Evolutionary conservation across 1,140 invertebrate species (phyloP).

Genomic region (Dendroctonus ponderosae): DNA sequence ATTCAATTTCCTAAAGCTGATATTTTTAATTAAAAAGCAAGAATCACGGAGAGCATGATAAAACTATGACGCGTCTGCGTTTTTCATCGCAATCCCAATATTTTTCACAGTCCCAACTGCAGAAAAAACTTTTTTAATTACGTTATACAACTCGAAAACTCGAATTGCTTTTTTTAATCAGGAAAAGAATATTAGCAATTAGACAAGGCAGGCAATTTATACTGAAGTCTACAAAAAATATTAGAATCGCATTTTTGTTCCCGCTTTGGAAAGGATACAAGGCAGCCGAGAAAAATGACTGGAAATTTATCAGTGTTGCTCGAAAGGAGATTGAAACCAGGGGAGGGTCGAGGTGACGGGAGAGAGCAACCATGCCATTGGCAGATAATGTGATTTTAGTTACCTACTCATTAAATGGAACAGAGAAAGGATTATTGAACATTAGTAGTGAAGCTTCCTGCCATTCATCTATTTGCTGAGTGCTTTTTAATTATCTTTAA

Average conservation of each 20-base stretch:
- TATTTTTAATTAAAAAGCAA: too few relatives aligned
- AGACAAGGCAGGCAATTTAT: constrained; percentile 45
- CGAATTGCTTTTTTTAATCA: constrained; percentile 28
- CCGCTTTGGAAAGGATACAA: constrained; percentile 44
- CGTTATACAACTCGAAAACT: constrained; percentile 21
- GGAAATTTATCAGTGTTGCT: constrained; percentile 46
- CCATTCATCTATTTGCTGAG: constrained; percentile 17
- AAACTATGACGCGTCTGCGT: constrained; percentile 11
- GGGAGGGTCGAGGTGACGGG: constrained; percentile 37
- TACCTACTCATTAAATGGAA: constrained; percentile 47
- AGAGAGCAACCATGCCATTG: constrained; percentile 38
- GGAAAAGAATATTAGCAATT: constrained; percentile 43
- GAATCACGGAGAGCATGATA: neutral
- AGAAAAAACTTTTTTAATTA: constrained; percentile 33
- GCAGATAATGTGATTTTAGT: constrained; percentile 50
- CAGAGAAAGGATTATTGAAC: constrained; percentile 32
- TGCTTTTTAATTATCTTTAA: constrained; percentile 12
- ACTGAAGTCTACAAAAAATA: constrained; percentile 44
- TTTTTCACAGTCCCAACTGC: constrained; percentile 8
- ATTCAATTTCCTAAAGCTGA: neutral
- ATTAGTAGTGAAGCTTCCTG: constrained; percentile 25
- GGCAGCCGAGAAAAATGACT: constrained; percentile 45
- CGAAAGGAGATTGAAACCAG: constrained; percentile 47
- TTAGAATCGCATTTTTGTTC: constrained; percentile 45
- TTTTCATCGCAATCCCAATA: constrained; percentile 16